These are phyloP conservation scores for Litoditis marina DNA, from an alignment of 2,888 invertebrate species.

Conservation along the genomic window DNA sequence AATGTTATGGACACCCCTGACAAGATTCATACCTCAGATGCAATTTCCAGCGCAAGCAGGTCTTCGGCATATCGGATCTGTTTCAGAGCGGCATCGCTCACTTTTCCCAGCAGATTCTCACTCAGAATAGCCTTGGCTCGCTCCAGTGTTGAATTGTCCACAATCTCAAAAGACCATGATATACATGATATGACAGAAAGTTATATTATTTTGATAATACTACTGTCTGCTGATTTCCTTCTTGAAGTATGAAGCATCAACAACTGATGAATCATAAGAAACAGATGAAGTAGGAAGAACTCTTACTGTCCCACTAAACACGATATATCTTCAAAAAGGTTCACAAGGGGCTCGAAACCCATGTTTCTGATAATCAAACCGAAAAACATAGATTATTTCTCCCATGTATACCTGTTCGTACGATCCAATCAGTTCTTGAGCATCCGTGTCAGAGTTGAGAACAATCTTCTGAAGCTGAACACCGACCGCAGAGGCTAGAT, in stretches of 20 bases:
- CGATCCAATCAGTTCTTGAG: conserved; percentile 88
- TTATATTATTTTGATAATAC: not conserved
- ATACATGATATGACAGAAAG: not conserved
- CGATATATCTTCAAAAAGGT: too few species aligned
- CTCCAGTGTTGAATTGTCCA: conserved; percentile 28
- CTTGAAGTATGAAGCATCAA: too few species aligned
- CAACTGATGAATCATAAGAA: too few species aligned
- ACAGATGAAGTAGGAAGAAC: too few species aligned
- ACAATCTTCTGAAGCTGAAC: conserved; percentile 75
- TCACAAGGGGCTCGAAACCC: too few species aligned
- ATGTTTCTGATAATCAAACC: too few species aligned
- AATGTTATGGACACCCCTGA: too few species aligned
- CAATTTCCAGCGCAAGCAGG: conserved; percentile 24
- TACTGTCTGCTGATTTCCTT: too few species aligned
- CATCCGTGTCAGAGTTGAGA: conserved; percentile 88
- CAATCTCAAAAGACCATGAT: conserved; percentile 12
- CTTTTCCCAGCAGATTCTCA: conserved; percentile 9
- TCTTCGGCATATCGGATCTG: conserved; percentile 16
- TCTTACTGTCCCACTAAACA: too few species aligned
- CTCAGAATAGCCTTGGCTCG: conserved; percentile 18
- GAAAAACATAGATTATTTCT: too few species aligned
- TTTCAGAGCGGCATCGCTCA: conserved; percentile 1
- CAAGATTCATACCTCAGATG: conserved; percentile 21
- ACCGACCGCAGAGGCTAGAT: conserved; percentile 76
- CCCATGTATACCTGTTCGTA: conserved; percentile 82